phyloP scores from a whole-genome alignment of 2,888 invertebrate genomes.

The Craniophora ligustri region DNA sequence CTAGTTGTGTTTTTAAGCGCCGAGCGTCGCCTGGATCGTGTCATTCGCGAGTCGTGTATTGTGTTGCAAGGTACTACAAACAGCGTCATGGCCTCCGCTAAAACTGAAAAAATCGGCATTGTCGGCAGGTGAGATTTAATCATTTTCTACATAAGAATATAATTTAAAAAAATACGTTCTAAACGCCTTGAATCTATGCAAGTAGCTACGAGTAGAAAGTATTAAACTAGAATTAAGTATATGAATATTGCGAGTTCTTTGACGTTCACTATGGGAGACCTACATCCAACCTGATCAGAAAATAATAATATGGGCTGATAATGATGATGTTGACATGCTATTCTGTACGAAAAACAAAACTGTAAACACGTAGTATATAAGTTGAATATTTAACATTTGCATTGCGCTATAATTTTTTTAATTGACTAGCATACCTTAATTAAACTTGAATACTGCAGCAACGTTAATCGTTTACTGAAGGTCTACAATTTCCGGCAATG shows the following conservation, averaged over 20 bases:
- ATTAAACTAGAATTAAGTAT: too few species aligned
- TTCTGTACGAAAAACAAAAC: too few species aligned
- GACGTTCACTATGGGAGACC: too few species aligned
- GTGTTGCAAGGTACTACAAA: slow-evolving; percentile 52
- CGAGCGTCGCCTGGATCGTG: slow-evolving; percentile 41
- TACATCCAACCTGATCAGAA: too few species aligned
- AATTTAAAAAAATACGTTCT: too few species aligned
- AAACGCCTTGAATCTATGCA: too few species aligned
- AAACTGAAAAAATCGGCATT: slow-evolving; percentile 92
- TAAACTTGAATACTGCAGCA: neutral
- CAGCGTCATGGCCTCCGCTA: slow-evolving; percentile 74
- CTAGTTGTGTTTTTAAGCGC: slow-evolving; percentile 59
- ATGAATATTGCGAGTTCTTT: too few species aligned
- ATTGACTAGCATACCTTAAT: neutral
- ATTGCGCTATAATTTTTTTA: neutral
- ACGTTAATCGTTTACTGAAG: neutral
- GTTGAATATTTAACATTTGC: too few species aligned
- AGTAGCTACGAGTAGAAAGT: too few species aligned
- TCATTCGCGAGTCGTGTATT: slow-evolving; percentile 64
- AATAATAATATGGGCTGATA: too few species aligned
- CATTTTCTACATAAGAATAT: neutral
- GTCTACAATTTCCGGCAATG: neutral
- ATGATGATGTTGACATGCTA: too few species aligned
- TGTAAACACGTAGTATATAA: too few species aligned
- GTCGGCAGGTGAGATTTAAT: slow-evolving; percentile 90